Evolutionary conservation across 1,140 invertebrate genomes (phyloP).

Genomic region (Bombus picipes): DNA sequence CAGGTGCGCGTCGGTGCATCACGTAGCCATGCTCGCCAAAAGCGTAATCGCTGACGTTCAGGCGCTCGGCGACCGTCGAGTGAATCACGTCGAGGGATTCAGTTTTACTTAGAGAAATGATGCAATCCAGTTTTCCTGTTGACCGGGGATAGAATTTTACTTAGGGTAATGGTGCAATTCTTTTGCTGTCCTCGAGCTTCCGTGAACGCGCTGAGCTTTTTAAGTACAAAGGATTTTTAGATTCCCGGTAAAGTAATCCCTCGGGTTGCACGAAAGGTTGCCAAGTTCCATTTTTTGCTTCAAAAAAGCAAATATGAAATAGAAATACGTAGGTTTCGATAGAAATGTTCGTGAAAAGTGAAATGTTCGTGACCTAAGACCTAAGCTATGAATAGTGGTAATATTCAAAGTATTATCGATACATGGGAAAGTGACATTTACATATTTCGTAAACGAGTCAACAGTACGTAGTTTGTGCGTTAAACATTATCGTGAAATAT

Average conservation of each 20-base stretch:
- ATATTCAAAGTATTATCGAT: neutral
- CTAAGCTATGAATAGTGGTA: neutral
- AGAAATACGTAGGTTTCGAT: neutral
- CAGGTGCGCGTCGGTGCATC: slow-evolving; percentile 56
- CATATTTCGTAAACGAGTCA: neutral
- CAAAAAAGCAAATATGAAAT: too few relatives aligned
- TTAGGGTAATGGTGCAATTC: neutral
- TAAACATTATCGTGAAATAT: neutral
- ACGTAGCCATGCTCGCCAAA: slow-evolving; percentile 48
- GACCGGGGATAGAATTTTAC: neutral
- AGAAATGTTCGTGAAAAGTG: neutral
- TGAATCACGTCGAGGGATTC: slow-evolving; percentile 46
- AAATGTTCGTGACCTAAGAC: neutral
- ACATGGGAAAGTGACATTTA: neutral
- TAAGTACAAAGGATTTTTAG: neutral
- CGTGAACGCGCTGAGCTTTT: neutral
- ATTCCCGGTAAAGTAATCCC: neutral
- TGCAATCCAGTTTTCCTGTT: neutral
- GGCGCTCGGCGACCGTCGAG: slow-evolving; percentile 6
- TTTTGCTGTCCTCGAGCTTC: neutral
- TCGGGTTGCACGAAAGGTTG: neutral
- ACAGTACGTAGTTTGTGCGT: neutral
- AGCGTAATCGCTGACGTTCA: slow-evolving; percentile 33
- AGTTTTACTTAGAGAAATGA: slow-evolving; percentile 27
- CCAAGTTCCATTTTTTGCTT: neutral